These are phyloP conservation scores for Xanthorhoe spadicearia DNA, from an alignment of 2,888 invertebrate species.

Conservation along the genomic window DNA sequence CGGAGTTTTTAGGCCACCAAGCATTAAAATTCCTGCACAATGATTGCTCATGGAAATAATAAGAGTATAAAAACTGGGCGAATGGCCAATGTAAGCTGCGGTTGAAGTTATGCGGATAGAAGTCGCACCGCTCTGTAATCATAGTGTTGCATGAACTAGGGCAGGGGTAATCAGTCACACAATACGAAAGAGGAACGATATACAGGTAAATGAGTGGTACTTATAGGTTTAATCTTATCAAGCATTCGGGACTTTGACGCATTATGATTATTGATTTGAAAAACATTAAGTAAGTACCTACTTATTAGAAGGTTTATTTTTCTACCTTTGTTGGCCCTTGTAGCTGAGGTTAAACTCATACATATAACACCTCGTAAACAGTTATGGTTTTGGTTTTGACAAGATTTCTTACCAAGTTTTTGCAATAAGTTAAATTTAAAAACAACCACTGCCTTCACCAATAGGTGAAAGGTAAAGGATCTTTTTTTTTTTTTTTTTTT, in stretches of 20 bases:
- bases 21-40: neutral
- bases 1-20: neutral
- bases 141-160: constrained; percentile 12
- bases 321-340: neutral
- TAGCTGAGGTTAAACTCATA: neutral
- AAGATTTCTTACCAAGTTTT: neutral
- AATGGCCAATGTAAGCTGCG: constrained; percentile 3
- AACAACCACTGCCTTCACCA: neutral
- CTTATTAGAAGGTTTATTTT: too few relatives aligned
- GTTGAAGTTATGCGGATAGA: constrained; percentile 11
- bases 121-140: constrained; percentile 15
- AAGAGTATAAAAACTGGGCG: constrained; percentile 5
- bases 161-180: constrained; percentile 7
- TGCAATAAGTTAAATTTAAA: neutral
- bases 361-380: neutral
- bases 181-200: constrained; percentile 4
- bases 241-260: neutral
- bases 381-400: neutral
- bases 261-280: too few relatives aligned
- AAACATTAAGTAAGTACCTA: too few relatives aligned
- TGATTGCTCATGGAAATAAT: neutral
- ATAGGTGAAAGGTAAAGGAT: neutral
- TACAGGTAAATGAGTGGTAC: neutral
- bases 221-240: neutral
- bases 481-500: too few relatives aligned